Conservation (phyloP, 2,797 vertebrate species). For the Melanotaenia maccullochi region DNA sequence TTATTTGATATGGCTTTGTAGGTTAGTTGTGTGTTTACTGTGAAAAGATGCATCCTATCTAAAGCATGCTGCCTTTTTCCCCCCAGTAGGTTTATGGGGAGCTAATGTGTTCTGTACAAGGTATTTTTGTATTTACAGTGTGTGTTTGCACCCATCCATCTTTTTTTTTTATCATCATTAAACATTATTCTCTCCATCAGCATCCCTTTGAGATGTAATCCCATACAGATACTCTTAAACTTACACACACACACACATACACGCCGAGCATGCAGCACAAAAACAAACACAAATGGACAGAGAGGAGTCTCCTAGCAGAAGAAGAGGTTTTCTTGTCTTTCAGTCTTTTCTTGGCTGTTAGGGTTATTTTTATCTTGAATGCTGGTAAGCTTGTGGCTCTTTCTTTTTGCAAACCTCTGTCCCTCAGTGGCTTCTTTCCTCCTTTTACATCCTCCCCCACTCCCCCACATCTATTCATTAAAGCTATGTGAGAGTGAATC, state of each 20-base stretch:
- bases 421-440: conserved; percentile 50
- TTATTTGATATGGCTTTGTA: conserved; percentile 23
- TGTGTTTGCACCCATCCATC: conserved; percentile 28
- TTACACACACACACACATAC: conserved; percentile 13
- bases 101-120: conserved; percentile 8
- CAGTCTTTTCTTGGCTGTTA: conserved; percentile 44
- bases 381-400: conserved; percentile 46
- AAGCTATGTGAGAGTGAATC: conserved; percentile 39
- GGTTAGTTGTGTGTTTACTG: conserved; percentile 51
- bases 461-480: conserved; percentile 51
- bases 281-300: conserved; percentile 38
- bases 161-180: conserved; percentile 28
- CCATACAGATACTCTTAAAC: conserved; percentile 19
- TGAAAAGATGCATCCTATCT: conserved; percentile 29
- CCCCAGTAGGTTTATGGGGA: conserved; percentile 29
- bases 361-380: conserved; percentile 73
- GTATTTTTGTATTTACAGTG: conserved; percentile 5
- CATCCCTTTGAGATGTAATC: conserved; percentile 31
- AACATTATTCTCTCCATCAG: conserved; percentile 32
- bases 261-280: not conserved
- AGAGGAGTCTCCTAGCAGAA: conserved; percentile 25
- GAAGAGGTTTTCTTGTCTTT: conserved; percentile 7
- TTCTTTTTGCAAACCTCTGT: conserved; percentile 49
- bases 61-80: conserved; percentile 26
- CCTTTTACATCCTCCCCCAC: conserved; percentile 26